Conservation (phyloP, 2,113 vertebrate genomes). For the Festucalex cinctus region DNA sequence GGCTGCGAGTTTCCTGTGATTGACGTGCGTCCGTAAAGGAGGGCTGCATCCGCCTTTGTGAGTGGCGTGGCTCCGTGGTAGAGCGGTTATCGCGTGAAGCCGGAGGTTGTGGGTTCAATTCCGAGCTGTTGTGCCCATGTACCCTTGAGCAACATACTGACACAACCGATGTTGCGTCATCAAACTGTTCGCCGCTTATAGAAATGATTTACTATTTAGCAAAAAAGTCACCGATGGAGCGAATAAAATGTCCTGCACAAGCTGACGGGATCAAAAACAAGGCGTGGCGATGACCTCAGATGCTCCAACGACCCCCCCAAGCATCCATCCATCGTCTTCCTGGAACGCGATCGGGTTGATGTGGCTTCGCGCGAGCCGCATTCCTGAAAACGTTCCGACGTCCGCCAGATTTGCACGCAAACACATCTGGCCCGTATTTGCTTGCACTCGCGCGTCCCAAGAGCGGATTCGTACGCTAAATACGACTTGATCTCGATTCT, state of each 20-base stretch:
- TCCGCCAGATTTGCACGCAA: slow-evolving; percentile 19
- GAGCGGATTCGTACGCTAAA: not conserved
- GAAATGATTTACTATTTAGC: too few species aligned
- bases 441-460: not conserved
- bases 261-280: not conserved
- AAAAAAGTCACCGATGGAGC: not conserved
- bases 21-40: too few species aligned
- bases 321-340: not conserved
- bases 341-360: slow-evolving; percentile 4
- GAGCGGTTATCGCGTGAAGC: too few species aligned
- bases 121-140: too few species aligned
- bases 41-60: too few species aligned
- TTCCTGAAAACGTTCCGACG: slow-evolving; percentile 18
- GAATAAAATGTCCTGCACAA: not conserved
- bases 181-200: too few species aligned
- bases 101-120: too few species aligned
- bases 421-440: not conserved
- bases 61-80: too few species aligned
- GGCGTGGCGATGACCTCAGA: not conserved
- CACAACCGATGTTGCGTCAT: too few species aligned
- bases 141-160: too few species aligned
- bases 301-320: not conserved
- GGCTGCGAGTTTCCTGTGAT: too few species aligned
- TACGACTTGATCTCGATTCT: slow-evolving; percentile 4
- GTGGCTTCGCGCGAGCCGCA: slow-evolving; percentile 4